These are phyloP conservation scores for Melanotus villosus DNA, from an alignment of 2,888 invertebrate genomes.

Conservation along the genomic window DNA sequence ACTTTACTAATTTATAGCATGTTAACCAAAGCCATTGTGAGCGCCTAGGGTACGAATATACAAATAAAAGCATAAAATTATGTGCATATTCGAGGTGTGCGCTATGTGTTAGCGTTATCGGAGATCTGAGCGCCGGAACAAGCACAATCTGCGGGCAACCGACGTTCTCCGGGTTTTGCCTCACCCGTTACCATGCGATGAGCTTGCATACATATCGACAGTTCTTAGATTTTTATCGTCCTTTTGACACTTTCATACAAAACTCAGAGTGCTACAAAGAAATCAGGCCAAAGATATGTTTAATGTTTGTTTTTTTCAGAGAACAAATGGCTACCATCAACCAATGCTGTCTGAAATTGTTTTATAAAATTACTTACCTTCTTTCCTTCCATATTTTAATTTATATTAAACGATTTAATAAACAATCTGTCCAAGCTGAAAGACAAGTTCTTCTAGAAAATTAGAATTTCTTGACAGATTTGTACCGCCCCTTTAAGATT, in stretches of 20 bases:
- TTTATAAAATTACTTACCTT: too few relatives aligned
- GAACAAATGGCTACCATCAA: too few relatives aligned
- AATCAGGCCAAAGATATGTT: not conserved
- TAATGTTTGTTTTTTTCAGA: too few relatives aligned
- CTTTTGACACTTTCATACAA: slow-evolving; percentile 54
- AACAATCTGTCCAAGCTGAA: too few relatives aligned
- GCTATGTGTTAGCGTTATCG: slow-evolving; percentile 62
- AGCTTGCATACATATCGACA: slow-evolving; percentile 14
- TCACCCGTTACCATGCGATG: slow-evolving; percentile 29
- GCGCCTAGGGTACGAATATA: slow-evolving; percentile 60
- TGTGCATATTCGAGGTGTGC: slow-evolving; percentile 62
- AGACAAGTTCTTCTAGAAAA: too few relatives aligned
- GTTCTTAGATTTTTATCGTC: slow-evolving; percentile 24
- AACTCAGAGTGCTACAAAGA: slow-evolving; percentile 3
- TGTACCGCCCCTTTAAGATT: too few relatives aligned
- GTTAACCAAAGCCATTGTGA: slow-evolving; percentile 63
- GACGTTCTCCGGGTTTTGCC: slow-evolving; percentile 25
- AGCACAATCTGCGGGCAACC: slow-evolving; percentile 58
- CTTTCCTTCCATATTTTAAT: too few relatives aligned
- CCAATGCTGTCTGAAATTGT: too few relatives aligned
- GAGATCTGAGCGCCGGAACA: slow-evolving; percentile 59
- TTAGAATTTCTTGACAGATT: too few relatives aligned
- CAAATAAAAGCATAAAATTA: slow-evolving; percentile 63
- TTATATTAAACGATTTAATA: too few relatives aligned
- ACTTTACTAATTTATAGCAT: slow-evolving; percentile 64